Conservation (phyloP, 1,140 invertebrate species). For the Helicoverpa zea region DNA sequence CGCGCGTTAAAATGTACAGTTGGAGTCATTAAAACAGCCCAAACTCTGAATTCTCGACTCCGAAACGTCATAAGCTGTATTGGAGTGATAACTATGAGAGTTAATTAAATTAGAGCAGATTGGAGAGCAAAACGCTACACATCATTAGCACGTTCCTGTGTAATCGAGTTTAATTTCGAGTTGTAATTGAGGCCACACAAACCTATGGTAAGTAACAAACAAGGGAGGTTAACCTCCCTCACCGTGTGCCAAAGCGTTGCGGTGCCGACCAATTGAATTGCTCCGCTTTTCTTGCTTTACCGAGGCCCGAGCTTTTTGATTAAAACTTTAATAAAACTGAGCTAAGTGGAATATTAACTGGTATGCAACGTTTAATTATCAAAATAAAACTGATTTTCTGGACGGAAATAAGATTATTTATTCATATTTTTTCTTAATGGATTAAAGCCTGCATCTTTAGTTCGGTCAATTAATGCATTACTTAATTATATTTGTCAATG, state of each 20-base stretch:
- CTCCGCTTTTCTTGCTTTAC: slow-evolving; percentile 55
- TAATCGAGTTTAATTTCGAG: slow-evolving; percentile 41
- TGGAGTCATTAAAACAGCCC: slow-evolving; percentile 51
- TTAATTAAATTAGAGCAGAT: slow-evolving; percentile 33
- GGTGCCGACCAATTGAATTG: slow-evolving; percentile 54
- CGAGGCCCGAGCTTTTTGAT: slow-evolving; percentile 50
- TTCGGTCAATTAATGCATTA: too few species aligned
- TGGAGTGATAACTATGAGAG: slow-evolving; percentile 24
- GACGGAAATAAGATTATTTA: slow-evolving; percentile 2
- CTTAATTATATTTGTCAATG: background rate
- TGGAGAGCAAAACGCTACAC: slow-evolving; percentile 19
- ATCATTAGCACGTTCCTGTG: slow-evolving; percentile 27
- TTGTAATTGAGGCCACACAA: slow-evolving; percentile 33
- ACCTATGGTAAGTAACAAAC: slow-evolving; percentile 48
- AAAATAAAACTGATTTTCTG: slow-evolving; percentile 36
- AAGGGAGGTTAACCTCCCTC: slow-evolving; percentile 44
- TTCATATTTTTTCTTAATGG: background rate
- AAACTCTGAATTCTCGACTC: slow-evolving; percentile 46
- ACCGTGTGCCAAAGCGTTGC: slow-evolving; percentile 34
- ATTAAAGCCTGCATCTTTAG: slow-evolving; percentile 5
- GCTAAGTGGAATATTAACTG: slow-evolving; percentile 49
- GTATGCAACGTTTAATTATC: slow-evolving; percentile 51
- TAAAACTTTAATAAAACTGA: slow-evolving; percentile 57
- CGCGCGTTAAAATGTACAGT: slow-evolving; percentile 51
- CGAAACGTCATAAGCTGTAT: slow-evolving; percentile 10